Percentiles rank a stretch among this genome's conserved stretches.
phyloP scores from a whole-genome alignment of 2,888 invertebrate genomes.

The Pandemis heparana region DNA sequence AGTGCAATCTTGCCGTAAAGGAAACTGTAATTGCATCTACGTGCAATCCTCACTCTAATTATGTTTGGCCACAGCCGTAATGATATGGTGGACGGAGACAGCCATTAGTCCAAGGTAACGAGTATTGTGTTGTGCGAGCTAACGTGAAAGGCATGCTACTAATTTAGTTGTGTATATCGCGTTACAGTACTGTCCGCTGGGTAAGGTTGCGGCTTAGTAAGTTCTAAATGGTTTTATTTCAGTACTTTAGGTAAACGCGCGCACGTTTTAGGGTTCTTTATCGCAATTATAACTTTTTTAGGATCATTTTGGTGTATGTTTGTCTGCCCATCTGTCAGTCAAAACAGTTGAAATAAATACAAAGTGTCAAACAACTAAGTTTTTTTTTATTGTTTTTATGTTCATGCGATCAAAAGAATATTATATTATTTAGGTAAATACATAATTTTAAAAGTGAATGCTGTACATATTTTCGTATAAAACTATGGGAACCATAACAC shows the following conservation, averaged over 20 bases:
- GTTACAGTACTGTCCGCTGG: background rate
- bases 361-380: background rate
- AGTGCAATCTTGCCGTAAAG: slow-evolving; percentile 49
- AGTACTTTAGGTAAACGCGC: background rate
- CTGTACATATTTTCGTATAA: background rate
- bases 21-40: slow-evolving; percentile 70
- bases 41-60: slow-evolving; percentile 75
- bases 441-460: no score
- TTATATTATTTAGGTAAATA: no score
- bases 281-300: no score
- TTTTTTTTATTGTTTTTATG: no score
- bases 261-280: no score
- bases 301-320: no score
- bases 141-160: slow-evolving; percentile 36
- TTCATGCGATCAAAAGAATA: no score
- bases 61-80: slow-evolving; percentile 72
- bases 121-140: slow-evolving; percentile 48
- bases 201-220: background rate
- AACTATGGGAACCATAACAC: no score
- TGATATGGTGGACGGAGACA: slow-evolving; percentile 60
- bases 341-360: no score
- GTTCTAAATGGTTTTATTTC: background rate
- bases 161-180: slow-evolving; percentile 27
- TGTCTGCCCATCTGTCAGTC: no score
- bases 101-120: slow-evolving; percentile 67